Conservation (phyloP, 23 tunicate species). For the Diplosoma virens region DNA sequence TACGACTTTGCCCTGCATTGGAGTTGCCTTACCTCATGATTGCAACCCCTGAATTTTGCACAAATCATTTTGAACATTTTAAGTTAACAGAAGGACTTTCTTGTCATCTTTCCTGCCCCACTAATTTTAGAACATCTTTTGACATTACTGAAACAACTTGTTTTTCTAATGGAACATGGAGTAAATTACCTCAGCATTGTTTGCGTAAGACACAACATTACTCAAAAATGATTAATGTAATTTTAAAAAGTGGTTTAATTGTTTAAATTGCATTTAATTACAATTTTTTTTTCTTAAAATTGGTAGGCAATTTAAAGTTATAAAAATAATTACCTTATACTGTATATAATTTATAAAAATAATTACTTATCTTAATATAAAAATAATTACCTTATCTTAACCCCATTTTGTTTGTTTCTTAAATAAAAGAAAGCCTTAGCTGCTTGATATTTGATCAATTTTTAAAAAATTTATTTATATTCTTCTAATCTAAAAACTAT, state of each 20-base stretch:
- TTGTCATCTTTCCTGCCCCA: conserved; percentile 43
- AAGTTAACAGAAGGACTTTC: conserved; percentile 37
- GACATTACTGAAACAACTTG: conserved; percentile 10
- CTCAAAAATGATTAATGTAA: not conserved
- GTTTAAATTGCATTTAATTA: no score
- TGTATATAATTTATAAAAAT: no score
- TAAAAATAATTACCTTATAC: no score
- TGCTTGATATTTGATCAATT: no score
- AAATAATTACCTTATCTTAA: no score
- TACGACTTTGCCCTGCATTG: conserved; percentile 39
- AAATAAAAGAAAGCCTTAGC: no score
- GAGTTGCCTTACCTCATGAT: conserved; percentile 30
- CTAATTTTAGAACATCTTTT: not conserved
- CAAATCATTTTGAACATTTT: not conserved
- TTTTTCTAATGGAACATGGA: conserved; percentile 51
- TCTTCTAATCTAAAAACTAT: no score
- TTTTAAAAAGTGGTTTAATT: not conserved
- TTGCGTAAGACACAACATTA: conserved; percentile 28
- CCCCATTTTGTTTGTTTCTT: no score
- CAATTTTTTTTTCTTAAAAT: no score
- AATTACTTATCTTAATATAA: no score
- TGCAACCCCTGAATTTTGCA: conserved; percentile 40
- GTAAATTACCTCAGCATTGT: conserved; percentile 22
- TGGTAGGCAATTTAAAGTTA: no score
- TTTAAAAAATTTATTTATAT: no score